phyloP scores from a whole-genome alignment of 2,888 invertebrate species.

The Chrysomela aeneicollis region DNA sequence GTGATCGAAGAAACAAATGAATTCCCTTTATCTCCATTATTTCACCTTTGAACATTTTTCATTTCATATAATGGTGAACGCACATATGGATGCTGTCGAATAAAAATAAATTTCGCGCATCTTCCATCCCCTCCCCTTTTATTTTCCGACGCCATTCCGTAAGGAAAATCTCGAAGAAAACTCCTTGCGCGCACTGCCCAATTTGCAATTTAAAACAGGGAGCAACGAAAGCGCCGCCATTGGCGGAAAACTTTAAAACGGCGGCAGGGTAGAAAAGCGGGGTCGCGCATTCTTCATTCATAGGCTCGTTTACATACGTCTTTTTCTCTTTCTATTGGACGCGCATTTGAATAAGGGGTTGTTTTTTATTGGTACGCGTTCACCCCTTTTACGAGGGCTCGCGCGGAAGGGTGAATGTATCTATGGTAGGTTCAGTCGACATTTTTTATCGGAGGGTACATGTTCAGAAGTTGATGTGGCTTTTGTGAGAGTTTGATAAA shows the following conservation, averaged over 20 bases:
- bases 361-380: conserved; percentile 38
- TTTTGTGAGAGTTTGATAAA: too few species aligned
- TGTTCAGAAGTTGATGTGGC: not conserved
- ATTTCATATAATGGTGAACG: too few species aligned
- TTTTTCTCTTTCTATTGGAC: conserved; percentile 43
- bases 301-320: conserved; percentile 49
- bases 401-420: conserved; percentile 32
- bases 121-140: not conserved
- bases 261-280: conserved; percentile 25
- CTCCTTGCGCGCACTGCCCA: conserved; percentile 29
- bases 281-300: conserved; percentile 31
- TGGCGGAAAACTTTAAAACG: conserved; percentile 52
- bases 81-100: too few species aligned
- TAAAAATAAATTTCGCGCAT: not conserved
- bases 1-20: too few species aligned
- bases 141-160: conserved; percentile 6
- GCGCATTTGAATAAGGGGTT: conserved; percentile 51
- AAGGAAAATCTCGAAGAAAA: conserved; percentile 10
- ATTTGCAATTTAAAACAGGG: conserved; percentile 57
- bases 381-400: conserved; percentile 37
- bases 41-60: too few species aligned
- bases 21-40: too few species aligned
- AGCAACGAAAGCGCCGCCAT: conserved; percentile 40
- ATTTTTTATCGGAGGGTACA: not conserved
- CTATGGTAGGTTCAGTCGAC: not conserved